Evolutionary conservation across 35 echinoderm and acorn worm genomes (phyloP), one percentile per base, ranked within the genome.

Genomic region (Hemicentrotus pulcherrimus): DNA sequence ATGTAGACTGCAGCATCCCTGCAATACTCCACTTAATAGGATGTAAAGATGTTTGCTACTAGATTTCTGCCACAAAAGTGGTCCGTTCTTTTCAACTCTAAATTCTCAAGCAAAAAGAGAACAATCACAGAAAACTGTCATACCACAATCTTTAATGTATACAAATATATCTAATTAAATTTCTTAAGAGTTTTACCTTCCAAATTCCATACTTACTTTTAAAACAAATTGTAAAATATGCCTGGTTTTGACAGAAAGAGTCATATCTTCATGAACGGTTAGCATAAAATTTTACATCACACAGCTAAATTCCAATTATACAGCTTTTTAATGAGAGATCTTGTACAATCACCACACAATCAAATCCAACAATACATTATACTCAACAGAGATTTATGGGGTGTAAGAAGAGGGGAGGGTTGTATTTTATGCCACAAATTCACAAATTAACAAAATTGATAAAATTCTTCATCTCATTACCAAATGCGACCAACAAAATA

Each of bases 321-420:
- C 88, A 90, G 88, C 88, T 47, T 90, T 90, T 45, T 15, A 32
- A 18, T 18, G 33, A 15, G 32, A 45, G 32, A 45, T 33, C 19
- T 90, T 9, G 46, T 90, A 47, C 46, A 90, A 90, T 18, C 31
- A 46, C 32, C 88, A 90, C 88, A 90, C 88, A n/a, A 47, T 90
- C 65, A 90, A 90, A 90, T 90, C 46, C 46, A 45, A 90, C 88
- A 90, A 90, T 90, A 90, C 88, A 90, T 90, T 90, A 90, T 90
- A 90, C 88, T 90, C 15, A 90, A 90, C 88, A 90, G 46, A 90
- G 88, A 90, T 78, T 78, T 78, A 32, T 31, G 88, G 88, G 88
- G 33, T 45, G 46, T 90, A 32, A 90, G 32, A 47, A 46, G 15
- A 41, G 88, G 88, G 88, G 31, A 90, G 88, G 88, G 32, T 90